A percentile compares a stretch with the other conserved stretches of the same genome.
Conservation (phyloP, 1,140 invertebrate species). For the Achroia grisella region DNA sequence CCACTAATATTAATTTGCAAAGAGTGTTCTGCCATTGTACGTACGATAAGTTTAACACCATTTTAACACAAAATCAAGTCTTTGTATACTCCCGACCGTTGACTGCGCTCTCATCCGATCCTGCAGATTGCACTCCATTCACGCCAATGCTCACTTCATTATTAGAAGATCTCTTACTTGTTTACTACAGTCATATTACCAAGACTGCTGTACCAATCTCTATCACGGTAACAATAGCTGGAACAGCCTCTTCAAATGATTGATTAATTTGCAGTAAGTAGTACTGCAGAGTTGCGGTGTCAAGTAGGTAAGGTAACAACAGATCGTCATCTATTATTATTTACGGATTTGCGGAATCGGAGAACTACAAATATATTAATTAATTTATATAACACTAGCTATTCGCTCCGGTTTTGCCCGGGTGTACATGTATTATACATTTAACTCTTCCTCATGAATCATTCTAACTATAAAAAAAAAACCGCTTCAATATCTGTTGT, state of each 20-base stretch:
- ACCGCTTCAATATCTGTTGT: too few relatives aligned
- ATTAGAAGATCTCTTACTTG: constrained; percentile 34
- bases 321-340: too few relatives aligned
- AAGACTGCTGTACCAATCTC: neutral
- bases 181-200: neutral
- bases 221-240: constrained; percentile 18
- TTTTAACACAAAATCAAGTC: constrained; percentile 22
- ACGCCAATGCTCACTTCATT: constrained; percentile 40
- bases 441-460: too few relatives aligned
- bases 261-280: constrained; percentile 45
- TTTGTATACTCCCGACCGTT: constrained; percentile 38
- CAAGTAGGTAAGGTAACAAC: too few relatives aligned
- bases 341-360: too few relatives aligned
- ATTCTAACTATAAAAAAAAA: too few relatives aligned
- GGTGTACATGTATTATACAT: too few relatives aligned
- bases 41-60: constrained; percentile 29
- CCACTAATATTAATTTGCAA: constrained; percentile 32
- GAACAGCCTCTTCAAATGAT: constrained; percentile 28
- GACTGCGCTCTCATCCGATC: constrained; percentile 17
- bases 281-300: constrained; percentile 22
- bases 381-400: too few relatives aligned
- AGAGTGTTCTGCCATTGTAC: constrained; percentile 25
- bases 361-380: too few relatives aligned
- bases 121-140: constrained; percentile 16
- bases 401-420: too few relatives aligned